phyloP scores from a whole-genome alignment of 2,113 vertebrate genomes.

The Salvelinus namaycush region DNA sequence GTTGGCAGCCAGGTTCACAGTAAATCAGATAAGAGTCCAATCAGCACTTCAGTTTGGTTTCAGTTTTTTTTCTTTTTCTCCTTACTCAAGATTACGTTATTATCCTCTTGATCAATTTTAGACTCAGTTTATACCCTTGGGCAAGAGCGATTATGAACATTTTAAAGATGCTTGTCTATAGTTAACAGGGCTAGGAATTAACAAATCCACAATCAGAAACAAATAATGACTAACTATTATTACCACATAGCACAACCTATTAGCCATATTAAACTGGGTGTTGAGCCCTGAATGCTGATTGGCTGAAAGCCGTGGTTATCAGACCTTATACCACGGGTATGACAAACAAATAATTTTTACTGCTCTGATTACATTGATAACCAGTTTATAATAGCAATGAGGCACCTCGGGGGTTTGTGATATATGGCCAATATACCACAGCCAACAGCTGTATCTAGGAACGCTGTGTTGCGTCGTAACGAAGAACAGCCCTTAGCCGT shows the following conservation, averaged over 20 bases:
- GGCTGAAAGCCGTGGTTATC: too few relatives aligned
- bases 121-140: slow-evolving; percentile 70
- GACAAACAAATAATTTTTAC: too few relatives aligned
- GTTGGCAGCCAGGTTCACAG: slow-evolving; percentile 70
- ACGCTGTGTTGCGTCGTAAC: too few relatives aligned
- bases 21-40: slow-evolving; percentile 56
- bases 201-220: not conserved
- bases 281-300: too few relatives aligned
- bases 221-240: not conserved
- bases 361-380: too few relatives aligned
- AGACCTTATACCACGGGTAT: too few relatives aligned
- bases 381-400: too few relatives aligned
- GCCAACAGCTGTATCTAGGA: too few relatives aligned
- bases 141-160: slow-evolving; percentile 44
- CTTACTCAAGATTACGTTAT: slow-evolving; percentile 26
- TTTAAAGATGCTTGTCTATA: not conserved
- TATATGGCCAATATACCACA: too few relatives aligned
- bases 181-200: slow-evolving; percentile 11
- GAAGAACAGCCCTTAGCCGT: too few relatives aligned
- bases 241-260: not conserved
- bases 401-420: too few relatives aligned
- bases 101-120: slow-evolving; percentile 31
- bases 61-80: slow-evolving; percentile 62
- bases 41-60: slow-evolving; percentile 75
- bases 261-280: too few relatives aligned